Base-by-base conservation (phyloP, 2,113 vertebrate species). In the Megaceryle torquata region DNA sequence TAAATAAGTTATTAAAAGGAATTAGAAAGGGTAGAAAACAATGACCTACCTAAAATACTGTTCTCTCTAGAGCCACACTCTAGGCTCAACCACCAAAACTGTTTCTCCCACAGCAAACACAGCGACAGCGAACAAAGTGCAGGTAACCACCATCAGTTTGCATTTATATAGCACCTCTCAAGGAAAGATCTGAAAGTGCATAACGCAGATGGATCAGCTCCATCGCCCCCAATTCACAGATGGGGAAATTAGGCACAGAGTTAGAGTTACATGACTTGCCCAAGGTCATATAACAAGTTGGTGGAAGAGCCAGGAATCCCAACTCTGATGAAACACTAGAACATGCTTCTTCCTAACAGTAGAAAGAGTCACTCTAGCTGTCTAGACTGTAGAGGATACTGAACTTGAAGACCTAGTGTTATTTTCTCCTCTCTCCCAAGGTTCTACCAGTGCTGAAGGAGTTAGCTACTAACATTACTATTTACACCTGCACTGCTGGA, bases 171-270 rank as follows among this genome's bases (percentile, higher is more conserved):
- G 95, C 92, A 96, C 96, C 96, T 93, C 93, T 96, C 70, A 26
- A 86, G 80, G 15, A 4, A 93, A 94, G 77, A 82, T 76, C 81
- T 72, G 35, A 97, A 97, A 97, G 95, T 96, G 96, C 93, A 10
- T 61, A 44, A 84, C n/a, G 25, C 26, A 69, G 93, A 94, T 94
- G 91, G 96, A 86, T 70, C 61, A 65, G 90, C 77, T 95, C 95
- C 93, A 94, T 82, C 88, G 8, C 37, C 93, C 95, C 95, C 92
- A 75, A 24, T 61, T 65, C 86, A 85, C 77, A 33, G 39, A 44
- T 54, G 88, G 94, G 95, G 96, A 69, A 79, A 69, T 35, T 39
- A 95, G 96, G 96, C 93, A 97, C 86, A 41, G 77, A 93, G 53
- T 81, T 65, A 24, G 57, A 71, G 75, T 13, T 57, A 71, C 3